Conservation (phyloP, 2,888 invertebrate genomes). For the Sceliomorpha sp. region DNA sequence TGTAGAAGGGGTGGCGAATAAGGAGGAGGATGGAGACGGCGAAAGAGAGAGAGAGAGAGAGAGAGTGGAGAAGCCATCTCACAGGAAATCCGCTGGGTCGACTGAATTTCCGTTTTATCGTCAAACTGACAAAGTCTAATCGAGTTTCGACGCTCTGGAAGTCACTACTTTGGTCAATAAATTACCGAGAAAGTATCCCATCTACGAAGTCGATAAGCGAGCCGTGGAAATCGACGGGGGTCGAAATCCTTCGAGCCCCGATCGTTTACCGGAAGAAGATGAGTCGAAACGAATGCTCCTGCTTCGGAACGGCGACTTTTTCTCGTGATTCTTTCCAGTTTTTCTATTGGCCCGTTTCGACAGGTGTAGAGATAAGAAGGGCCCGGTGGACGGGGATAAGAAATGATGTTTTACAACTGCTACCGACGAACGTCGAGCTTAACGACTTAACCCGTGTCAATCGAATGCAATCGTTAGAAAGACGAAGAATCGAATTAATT, state of each 20-base stretch:
- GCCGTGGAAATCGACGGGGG: slow-evolving; percentile 53
- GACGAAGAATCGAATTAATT: too few relatives aligned
- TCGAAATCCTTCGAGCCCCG: slow-evolving; percentile 45
- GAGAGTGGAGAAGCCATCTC: slow-evolving; percentile 55
- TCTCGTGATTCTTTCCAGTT: slow-evolving; percentile 3
- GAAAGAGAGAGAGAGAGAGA: too few relatives aligned
- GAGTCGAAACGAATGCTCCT: slow-evolving; percentile 37
- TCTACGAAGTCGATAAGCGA: slow-evolving; percentile 58
- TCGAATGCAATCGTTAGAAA: too few relatives aligned
- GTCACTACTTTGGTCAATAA: slow-evolving; percentile 63
- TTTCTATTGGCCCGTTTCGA: slow-evolving; percentile 20
- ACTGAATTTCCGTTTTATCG: slow-evolving; percentile 66
- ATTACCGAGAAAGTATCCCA: slow-evolving; percentile 64
- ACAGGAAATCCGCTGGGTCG: slow-evolving; percentile 62
- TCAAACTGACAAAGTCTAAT: slow-evolving; percentile 66
- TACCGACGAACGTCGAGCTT: too few relatives aligned
- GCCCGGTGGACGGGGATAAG: slow-evolving; percentile 2
- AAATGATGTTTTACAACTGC: not conserved
- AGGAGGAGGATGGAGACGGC: too few relatives aligned
- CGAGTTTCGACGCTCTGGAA: slow-evolving; percentile 62
- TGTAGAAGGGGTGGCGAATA: slow-evolving; percentile 22
- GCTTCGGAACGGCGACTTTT: slow-evolving; percentile 19
- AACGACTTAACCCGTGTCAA: too few relatives aligned
- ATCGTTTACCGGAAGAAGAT: slow-evolving; percentile 41
- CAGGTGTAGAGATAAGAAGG: slow-evolving; percentile 20